Evolutionary conservation across 2,113 vertebrate species (phyloP).

Genomic region (Chauna torquata): DNA sequence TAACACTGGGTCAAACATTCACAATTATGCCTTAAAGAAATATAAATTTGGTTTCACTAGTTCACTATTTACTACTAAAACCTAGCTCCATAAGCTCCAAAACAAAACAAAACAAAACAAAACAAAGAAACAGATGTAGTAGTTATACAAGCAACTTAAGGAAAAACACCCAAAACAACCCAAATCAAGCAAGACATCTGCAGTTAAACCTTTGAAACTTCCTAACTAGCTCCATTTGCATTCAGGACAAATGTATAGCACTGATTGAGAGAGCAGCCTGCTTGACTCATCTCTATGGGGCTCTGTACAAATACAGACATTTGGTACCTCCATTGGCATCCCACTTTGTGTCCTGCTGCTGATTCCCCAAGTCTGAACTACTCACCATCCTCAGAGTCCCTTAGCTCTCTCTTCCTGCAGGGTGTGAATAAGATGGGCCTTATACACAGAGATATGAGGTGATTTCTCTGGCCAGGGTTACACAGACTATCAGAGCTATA

Average conservation of each 20-base stretch:
- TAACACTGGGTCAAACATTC: not conserved
- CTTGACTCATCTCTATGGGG: not conserved
- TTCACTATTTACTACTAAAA: no score
- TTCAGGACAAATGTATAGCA: not conserved
- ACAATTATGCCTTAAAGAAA: not conserved
- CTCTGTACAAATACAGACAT: not conserved
- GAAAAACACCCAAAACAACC: not conserved
- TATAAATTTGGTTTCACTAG: not conserved
- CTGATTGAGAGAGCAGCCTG: not conserved
- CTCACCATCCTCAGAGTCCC: not conserved
- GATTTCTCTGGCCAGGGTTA: not conserved
- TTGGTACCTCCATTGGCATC: not conserved
- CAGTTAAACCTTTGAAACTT: not conserved
- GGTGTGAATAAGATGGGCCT: not conserved
- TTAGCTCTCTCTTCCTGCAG: not conserved
- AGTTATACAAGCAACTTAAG: not conserved
- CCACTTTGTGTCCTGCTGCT: not conserved
- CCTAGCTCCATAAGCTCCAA: not conserved
- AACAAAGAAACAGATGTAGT: not conserved
- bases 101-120: no score
- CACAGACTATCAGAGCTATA: not conserved
- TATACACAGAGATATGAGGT: no score
- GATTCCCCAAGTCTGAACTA: not conserved
- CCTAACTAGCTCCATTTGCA: not conserved
- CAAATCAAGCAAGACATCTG: not conserved